These are phyloP conservation scores for Serinus canaria DNA, from an alignment of 2,113 vertebrate species.

Conservation along the genomic window DNA sequence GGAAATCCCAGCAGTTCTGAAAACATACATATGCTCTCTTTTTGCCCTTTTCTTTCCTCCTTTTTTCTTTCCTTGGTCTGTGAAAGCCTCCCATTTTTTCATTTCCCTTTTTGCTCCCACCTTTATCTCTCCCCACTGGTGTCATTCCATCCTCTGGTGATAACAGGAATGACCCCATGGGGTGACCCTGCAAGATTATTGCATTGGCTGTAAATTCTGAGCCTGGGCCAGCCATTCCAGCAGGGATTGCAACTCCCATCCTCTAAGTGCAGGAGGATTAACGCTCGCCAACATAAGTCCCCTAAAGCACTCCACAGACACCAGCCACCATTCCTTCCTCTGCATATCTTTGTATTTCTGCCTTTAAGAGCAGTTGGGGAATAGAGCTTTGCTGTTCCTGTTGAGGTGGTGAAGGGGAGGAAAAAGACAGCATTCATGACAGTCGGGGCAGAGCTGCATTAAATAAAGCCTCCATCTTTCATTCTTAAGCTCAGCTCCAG, in stretches of 20 bases:
- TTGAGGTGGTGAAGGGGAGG: slow-evolving; percentile 38
- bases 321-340: neutral
- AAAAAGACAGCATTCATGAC: slow-evolving; percentile 47
- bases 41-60: neutral
- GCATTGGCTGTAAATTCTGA: slow-evolving; percentile 48
- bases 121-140: slow-evolving; percentile 21
- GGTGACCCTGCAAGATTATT: slow-evolving; percentile 10
- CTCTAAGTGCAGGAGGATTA: slow-evolving; percentile 62
- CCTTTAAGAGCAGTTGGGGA: slow-evolving; percentile 45
- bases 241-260: slow-evolving; percentile 39
- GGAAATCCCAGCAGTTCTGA: neutral
- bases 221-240: slow-evolving; percentile 10
- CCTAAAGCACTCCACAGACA: slow-evolving; percentile 47
- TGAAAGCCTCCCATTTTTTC: neutral
- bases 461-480: slow-evolving; percentile 55
- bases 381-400: slow-evolving; percentile 54
- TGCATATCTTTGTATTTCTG: slow-evolving; percentile 21
- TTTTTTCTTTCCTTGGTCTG: neutral
- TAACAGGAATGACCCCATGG: slow-evolving; percentile 12
- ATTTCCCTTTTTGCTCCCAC: neutral
- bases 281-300: neutral
- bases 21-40: neutral
- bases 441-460: slow-evolving; percentile 24
- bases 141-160: slow-evolving; percentile 27
- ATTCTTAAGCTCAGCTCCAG: slow-evolving; percentile 35